phyloP scores from a whole-genome alignment of 2,113 vertebrate genomes.

The Pangasianodon hypophthalmus region DNA sequence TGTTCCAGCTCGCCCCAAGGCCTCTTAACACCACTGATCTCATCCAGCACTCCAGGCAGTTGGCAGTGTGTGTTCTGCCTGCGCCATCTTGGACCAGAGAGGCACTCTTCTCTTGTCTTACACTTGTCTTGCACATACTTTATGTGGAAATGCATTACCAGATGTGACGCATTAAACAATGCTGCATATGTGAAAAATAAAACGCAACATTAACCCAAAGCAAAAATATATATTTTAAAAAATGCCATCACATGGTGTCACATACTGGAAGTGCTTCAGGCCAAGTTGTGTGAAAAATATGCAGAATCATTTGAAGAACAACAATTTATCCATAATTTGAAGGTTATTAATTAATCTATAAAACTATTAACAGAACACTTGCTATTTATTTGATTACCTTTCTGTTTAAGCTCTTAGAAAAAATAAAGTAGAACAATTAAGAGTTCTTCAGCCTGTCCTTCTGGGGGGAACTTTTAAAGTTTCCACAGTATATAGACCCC shows the following conservation, averaged over 20 bases:
- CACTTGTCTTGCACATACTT: neutral
- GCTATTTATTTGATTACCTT: neutral
- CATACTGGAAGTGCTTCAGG: no score
- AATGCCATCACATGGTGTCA: no score
- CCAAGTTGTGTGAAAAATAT: neutral
- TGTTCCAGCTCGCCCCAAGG: conserved; percentile 10
- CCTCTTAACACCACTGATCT: conserved; percentile 10
- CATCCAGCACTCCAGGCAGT: conserved; percentile 5
- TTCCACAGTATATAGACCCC: neutral
- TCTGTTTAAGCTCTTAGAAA: neutral
- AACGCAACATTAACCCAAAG: neutral
- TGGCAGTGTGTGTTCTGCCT: neutral
- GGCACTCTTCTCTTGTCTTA: conserved; percentile 9
- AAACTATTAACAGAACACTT: neutral
- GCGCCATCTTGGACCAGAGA: neutral
- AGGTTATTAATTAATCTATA: neutral
- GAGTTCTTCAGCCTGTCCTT: neutral
- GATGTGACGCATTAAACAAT: neutral
- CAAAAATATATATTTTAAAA: no score
- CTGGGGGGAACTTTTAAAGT: neutral
- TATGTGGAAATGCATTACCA: neutral
- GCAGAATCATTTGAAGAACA: neutral
- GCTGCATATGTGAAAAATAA: neutral
- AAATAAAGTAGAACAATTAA: neutral
- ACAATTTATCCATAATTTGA: neutral